These are phyloP conservation scores for Paradisaea rubra DNA, from an alignment of 2,113 vertebrate genomes.

Conservation along the genomic window DNA sequence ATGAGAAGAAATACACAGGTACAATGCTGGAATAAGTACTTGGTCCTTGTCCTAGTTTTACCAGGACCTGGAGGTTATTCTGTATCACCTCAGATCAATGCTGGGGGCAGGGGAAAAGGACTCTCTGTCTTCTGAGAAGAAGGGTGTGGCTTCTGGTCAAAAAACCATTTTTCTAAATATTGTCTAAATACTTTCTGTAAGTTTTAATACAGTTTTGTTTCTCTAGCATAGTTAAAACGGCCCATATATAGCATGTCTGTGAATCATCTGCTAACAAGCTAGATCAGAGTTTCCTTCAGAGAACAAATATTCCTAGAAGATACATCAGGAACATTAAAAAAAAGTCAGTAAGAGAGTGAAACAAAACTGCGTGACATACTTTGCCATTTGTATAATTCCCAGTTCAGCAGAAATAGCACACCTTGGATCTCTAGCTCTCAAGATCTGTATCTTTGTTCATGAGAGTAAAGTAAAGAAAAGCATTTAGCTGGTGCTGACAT, in stretches of 20 bases:
- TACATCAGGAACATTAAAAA: neutral
- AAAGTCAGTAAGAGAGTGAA: neutral
- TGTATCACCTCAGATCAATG: neutral
- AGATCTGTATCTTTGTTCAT: neutral
- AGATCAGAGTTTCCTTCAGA: neutral
- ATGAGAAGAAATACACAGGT: neutral
- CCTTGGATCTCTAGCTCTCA: neutral
- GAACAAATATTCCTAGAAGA: neutral
- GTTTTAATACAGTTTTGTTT: neutral
- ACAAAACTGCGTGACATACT: neutral
- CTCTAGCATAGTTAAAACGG: neutral
- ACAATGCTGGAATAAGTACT: neutral
- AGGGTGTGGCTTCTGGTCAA: fast-evolving
- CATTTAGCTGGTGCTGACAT: neutral
- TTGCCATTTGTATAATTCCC: neutral
- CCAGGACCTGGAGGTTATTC: neutral
- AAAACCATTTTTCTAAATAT: neutral
- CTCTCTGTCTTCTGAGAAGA: neutral
- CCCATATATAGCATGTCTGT: neutral
- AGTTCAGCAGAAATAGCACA: neutral
- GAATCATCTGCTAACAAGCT: neutral
- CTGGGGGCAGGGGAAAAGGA: neutral
- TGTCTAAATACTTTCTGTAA: neutral
- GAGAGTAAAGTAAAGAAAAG: neutral
- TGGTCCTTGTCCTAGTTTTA: neutral